Percentiles rank a stretch among this genome's conserved stretches.
Evolutionary conservation across 2,113 vertebrate genomes (phyloP).

Genomic region (Trachemys scripta): DNA sequence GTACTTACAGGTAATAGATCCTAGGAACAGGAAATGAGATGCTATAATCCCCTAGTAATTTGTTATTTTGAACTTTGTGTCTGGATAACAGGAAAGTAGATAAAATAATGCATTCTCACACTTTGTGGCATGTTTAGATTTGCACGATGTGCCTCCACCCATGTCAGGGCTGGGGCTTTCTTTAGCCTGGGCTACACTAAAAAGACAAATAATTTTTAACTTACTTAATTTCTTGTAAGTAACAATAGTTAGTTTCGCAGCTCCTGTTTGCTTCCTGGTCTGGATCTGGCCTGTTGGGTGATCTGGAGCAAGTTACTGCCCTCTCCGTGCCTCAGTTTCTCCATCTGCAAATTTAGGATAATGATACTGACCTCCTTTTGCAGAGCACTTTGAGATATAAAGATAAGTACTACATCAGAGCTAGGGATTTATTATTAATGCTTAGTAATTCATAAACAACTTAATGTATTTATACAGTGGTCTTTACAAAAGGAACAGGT

Average conservation of each 20-base stretch:
- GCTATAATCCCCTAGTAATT: neutral
- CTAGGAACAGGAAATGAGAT: neutral
- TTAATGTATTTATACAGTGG: slow-evolving; percentile 37
- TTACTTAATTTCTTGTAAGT: neutral
- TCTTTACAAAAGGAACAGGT: slow-evolving; percentile 55
- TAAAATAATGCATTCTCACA: neutral
- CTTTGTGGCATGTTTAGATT: neutral
- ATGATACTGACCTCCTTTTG: neutral
- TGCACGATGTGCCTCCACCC: neutral
- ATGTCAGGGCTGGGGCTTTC: neutral
- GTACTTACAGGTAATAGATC: neutral
- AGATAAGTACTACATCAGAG: neutral
- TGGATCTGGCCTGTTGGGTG: neutral
- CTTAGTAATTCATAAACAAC: slow-evolving; percentile 23
- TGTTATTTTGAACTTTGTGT: neutral
- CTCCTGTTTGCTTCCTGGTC: neutral
- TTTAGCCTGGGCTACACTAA: neutral
- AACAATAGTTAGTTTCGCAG: fast-evolving
- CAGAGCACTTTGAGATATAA: neutral
- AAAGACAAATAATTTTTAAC: neutral
- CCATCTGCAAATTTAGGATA: neutral
- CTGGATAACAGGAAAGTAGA: neutral
- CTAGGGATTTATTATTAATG: neutral
- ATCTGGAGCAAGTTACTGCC: neutral
- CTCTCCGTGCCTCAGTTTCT: neutral